Base-by-base conservation (phyloP, 2,888 invertebrate genomes). In the Metacarcinus magister region DNA sequence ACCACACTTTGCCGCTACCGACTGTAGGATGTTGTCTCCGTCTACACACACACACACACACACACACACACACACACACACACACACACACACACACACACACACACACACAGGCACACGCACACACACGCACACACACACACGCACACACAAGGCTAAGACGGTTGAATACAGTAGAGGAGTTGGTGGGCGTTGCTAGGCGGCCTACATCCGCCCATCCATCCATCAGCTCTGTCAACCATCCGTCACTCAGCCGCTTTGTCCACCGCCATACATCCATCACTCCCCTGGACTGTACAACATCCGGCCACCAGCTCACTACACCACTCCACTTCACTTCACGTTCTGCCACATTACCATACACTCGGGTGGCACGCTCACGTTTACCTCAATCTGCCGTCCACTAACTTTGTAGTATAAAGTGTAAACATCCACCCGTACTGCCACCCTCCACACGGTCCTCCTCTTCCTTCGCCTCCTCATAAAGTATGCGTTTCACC, bases 151-250 rank as follows among this genome's bases (percentile, higher is more conserved):
- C 32, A 32, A 82, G 32, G 32, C 32, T 16, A 82, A 28, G 32
- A 28, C 28, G 13, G 39, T 43, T 54, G 87, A 10, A 28, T 48
- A 46, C 32, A 48, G 87, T 94, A 16, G 46, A 44, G 19, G 32
- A 28, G 46, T 10, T 3, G 4, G 95, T 92, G 92, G 92, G 75
- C 75, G 95, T 92, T 75, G 44, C 92, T 82, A 60, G 67, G 91
- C 93, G 92, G 48, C 89, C 82, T 93, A 93, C 95, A 91, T 94
- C 91, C 93, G 94, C 93, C 96, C 94, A 43, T 96, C 94, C 94
- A 96, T 96, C 96, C 94, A 96, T 96, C 96, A 96, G 87, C 96
- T 87, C 60, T 96, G 96, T 96, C 96, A 94, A 82, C 94, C 94
- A 92, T 92, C 92, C 94, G 96, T 96, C 96, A 96, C 92, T 93